Evolutionary conservation across 1,140 invertebrate species (phyloP), one percentile per base, ranked within the genome.

Genomic region (Sycophaga agraensis): DNA sequence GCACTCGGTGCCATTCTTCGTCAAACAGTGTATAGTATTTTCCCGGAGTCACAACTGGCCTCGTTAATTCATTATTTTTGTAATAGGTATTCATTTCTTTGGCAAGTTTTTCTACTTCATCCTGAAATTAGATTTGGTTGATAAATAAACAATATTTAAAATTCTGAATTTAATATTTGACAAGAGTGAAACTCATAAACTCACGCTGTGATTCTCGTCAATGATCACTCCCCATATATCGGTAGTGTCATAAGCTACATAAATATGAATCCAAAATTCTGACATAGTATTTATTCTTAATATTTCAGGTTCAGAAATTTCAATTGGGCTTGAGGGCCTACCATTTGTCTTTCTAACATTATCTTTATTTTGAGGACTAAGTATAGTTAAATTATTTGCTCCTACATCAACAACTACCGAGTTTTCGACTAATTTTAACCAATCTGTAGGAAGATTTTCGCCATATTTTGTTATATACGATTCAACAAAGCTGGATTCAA

Each of bases 1-100:
- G 80, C 0, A 86, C 85, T 49, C 88, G 77, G 55, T 85, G 83
- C 84, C 85, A 88, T 2, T 85, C 88, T 2, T 84, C 82, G 3
- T 82, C 72, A 39, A 82, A 82, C 2, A 87, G 78, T 1, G 84
- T 84, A 64, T 88, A 89, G 75, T 84, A 87, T 53, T 70, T 70
- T 4, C 75, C 81, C 19, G 68, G 28, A 17, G 70, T 48, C 11
- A 78, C 63, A 14, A 17, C 4, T 7, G 24, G 9, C 12, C 59
- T 0, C 4, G 39, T 40, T 0, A 34, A 34, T 16, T 64, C 0
- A 69, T 66, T 8, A 71, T 77, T 26, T 35, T 76, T 69, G 56
- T 87, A 89, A 70, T 83, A 81, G 1, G 70, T 59, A 12, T 78
- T 78, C 84, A 89, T 86, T 31, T 85, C 80, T 0, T 69, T 73